Evolutionary conservation across 2,113 vertebrate genomes (phyloP).

Genomic region (Nyctibius bracteatus): DNA sequence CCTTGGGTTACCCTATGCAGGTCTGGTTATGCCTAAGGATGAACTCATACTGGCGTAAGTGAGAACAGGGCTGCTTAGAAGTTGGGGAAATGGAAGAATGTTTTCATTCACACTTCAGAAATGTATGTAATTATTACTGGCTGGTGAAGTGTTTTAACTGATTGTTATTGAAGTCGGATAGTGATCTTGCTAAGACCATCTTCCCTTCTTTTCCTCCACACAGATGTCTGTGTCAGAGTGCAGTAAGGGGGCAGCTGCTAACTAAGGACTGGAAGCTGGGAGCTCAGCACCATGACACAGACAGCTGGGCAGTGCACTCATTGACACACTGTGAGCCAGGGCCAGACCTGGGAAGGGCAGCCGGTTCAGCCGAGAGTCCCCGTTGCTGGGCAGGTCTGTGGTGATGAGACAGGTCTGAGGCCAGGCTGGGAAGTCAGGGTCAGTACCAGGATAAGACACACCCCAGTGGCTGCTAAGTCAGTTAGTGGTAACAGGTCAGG

Average conservation of each 20-base stretch:
- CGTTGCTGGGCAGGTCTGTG: not conserved
- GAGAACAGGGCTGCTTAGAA: not conserved
- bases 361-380: not conserved
- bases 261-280: too few species aligned
- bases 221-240: too few species aligned
- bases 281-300: not conserved
- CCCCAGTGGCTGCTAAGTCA: not conserved
- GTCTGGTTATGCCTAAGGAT: not conserved
- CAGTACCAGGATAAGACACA: not conserved
- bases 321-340: fast-evolving
- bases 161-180: not conserved
- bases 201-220: not conserved
- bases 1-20: not conserved
- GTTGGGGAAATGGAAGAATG: not conserved
- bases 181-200: not conserved
- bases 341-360: not conserved
- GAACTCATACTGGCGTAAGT: not conserved
- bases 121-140: not conserved
- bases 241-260: not conserved
- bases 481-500: not conserved
- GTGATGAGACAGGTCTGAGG: not conserved
- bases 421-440: not conserved
- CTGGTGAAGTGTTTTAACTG: not conserved
- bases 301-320: not conserved
- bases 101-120: not conserved